Evolutionary conservation across 2,797 vertebrate genomes (phyloP).

Genomic region (Chlorospingus semifuscus): DNA sequence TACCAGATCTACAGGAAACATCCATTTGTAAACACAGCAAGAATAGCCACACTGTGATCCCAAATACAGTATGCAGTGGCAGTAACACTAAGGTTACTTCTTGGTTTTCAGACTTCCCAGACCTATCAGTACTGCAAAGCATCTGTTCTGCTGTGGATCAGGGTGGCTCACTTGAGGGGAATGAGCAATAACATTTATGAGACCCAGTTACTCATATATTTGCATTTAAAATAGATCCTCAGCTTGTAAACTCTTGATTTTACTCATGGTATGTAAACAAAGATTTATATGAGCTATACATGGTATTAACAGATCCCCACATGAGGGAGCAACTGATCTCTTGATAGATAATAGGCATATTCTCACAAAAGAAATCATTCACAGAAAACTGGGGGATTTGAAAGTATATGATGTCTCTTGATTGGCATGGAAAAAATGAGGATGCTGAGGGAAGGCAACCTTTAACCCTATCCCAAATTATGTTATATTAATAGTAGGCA

Average conservation of each 20-base stretch:
- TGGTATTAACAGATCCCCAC: conserved; percentile 36
- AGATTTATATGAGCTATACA: neutral
- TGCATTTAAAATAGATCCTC: neutral
- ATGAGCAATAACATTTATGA: neutral
- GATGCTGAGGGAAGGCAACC: neutral
- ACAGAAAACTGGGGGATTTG: neutral
- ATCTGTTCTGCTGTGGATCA: neutral
- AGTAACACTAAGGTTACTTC: neutral
- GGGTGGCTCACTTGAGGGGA: neutral
- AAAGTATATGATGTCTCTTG: neutral
- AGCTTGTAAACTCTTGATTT: neutral
- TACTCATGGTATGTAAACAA: neutral
- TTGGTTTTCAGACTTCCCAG: neutral
- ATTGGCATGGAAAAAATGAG: neutral
- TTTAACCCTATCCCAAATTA: neutral
- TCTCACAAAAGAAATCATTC: neutral
- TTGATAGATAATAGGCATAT: neutral
- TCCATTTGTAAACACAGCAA: neutral
- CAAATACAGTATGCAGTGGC: neutral
- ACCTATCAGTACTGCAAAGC: neutral
- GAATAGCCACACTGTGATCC: neutral
- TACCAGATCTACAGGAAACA: neutral
- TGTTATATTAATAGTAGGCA: neutral
- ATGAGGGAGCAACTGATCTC: conserved; percentile 48
- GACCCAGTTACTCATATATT: neutral